Evolutionary conservation across 2,113 vertebrate genomes (phyloP), one percentile per base, ranked within the genome.

Genomic region (Psilopsiagon aymara): DNA sequence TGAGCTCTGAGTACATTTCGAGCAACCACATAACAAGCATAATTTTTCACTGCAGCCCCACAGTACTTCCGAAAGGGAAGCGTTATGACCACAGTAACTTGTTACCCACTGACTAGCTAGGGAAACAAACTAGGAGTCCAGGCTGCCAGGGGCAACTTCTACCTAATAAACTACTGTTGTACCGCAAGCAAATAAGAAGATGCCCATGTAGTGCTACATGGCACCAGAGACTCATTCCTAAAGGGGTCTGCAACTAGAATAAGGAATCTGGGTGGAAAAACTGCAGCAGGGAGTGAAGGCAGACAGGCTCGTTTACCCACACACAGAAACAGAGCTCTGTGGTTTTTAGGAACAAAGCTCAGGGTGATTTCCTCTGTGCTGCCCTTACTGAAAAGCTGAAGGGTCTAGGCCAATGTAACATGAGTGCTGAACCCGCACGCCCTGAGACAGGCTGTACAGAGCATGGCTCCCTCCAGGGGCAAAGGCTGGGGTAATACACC

Each of bases 401-500:
- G 62, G 29, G 39, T 76, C 47, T 94, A 44, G 35, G 62, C 39
- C 39, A 13, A 3, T 6, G 10, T 23, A 47, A 64, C 33, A 20
- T 5, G 19, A 59, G 57, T 8, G n/a, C 52, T 41, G 76, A 68
- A 28, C n/a, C 47, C 9, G 6, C 35, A 33, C 25, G 47, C 18
- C 57, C 39, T 2, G 2, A 37, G 80, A 39, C 83, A 59, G 43
- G 49, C 51, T 67, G 27, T 44, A 13, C 66, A 75, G 70, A 79
- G 86, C 79, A 46, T 4, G 59, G 63, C 66, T 91, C 86, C 75
- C 89, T 82, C 49, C 66, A 70, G 67, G 84, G 95, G 57, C 49
- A 94, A 91, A 94, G 66, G n/a, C 78, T 82, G 29, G 35, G 73
- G 43, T 60, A 95, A 91, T 68, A 37, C 41, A 66, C n/a, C 76